Evolutionary conservation across 2,888 invertebrate species (phyloP), one percentile per base, ranked within the genome.

Genomic region (Sipha maydis): DNA sequence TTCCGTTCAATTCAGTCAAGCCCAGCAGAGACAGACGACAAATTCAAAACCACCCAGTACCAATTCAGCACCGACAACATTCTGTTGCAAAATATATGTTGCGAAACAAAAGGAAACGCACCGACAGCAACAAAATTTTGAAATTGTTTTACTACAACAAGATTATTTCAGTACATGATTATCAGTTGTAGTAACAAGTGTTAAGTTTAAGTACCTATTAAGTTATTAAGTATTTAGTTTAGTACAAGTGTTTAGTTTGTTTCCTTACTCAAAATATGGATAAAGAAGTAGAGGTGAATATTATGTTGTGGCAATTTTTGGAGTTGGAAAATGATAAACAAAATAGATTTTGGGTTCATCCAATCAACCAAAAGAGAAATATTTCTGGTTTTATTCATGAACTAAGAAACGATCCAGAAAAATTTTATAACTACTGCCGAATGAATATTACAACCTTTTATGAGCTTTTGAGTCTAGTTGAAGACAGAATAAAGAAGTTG

Each of bases 321-420:
- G n/a, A 76, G 11, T 38, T 76, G n/a, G 75, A 76, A 76, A 76
- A 76, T 76, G 41, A 76, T n/a, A 76, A 41, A 41, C 41, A 76
- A 41, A 38, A 41, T 76, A 41, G 75, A 76, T 76, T 76, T 76
- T 76, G 75, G 41, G 41, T 76, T 76, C 75, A 76, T 14, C 75
- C 75, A 76, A 76, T 76, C 21, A 76, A 76, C 75, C 73, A 73
- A 38, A 73, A 73, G 38, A 73, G 73, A 73, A 73, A 73, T 73
- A 73, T 73, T 73, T 73, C 75, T 41, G 75, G 41, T n/a, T 76
- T 76, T 41, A 76, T 76, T 76, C 41, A n/a, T 41, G 75, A 76
- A 76, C 41, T 76, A 76, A 41, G n/a, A 41, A n/a, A 76, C 14
- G 41, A 76, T 76, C 75, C 73, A 76, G 75, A 76, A 76, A 76